Evolutionary conservation across 1,140 invertebrate species (phyloP).

Genomic region (Gonatopus flavifemur): DNA sequence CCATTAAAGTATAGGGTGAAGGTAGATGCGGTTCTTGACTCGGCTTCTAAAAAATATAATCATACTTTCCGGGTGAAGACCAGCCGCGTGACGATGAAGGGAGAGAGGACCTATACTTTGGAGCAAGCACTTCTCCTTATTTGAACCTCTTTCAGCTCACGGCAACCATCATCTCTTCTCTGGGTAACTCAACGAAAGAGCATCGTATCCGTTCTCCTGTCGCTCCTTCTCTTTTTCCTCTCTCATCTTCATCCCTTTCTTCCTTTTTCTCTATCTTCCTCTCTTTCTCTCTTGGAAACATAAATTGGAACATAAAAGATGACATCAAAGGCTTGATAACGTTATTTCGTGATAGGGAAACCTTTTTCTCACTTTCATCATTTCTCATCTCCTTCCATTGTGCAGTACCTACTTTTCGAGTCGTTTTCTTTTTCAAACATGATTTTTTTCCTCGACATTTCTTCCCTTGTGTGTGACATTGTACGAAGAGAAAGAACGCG

Average conservation of each 20-base stretch:
- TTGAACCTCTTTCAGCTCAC: slow-evolving; percentile 36
- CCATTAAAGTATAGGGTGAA: too few species aligned
- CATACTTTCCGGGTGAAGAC: slow-evolving; percentile 32
- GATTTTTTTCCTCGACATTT: background rate
- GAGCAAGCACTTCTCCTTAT: slow-evolving; percentile 23
- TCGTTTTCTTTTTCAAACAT: background rate
- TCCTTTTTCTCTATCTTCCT: too few species aligned
- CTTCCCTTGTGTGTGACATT: background rate
- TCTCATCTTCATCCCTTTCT: slow-evolving; percentile 10
- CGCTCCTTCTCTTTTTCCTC: slow-evolving; percentile 8
- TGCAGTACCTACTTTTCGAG: too few species aligned
- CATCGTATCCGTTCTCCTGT: slow-evolving; percentile 1
- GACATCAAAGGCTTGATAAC: slow-evolving; percentile 36
- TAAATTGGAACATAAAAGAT: slow-evolving; percentile 46
- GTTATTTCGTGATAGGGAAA: slow-evolving; percentile 38
- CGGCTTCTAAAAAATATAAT: slow-evolving; percentile 32
- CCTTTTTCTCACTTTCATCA: slow-evolving; percentile 24
- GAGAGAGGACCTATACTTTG: slow-evolving; percentile 20
- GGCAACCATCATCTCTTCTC: slow-evolving; percentile 9
- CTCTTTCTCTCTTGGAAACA: slow-evolving; percentile 20
- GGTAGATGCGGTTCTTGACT: slow-evolving; percentile 29
- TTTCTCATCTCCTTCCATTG: slow-evolving; percentile 10
- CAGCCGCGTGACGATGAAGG: background rate
- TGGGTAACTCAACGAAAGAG: slow-evolving; percentile 7
- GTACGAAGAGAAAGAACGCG: background rate